These are phyloP conservation scores for Pteronotus mesoamericanus DNA, from an alignment of 2,797 vertebrate species.

Conservation along the genomic window DNA sequence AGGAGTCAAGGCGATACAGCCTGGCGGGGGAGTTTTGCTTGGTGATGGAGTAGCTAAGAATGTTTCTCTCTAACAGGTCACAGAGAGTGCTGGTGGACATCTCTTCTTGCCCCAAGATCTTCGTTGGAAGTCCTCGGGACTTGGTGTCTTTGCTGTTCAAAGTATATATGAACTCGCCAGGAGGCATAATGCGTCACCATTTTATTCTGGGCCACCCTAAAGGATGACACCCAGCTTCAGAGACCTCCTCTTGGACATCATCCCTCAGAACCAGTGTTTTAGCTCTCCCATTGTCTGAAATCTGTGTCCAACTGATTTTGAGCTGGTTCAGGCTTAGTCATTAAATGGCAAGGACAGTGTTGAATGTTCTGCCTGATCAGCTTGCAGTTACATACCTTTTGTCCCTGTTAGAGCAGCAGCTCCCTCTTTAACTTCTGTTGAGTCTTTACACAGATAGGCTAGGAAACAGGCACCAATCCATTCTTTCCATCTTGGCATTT, in stretches of 20 bases:
- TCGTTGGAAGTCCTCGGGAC: conserved; percentile 55
- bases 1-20: background rate
- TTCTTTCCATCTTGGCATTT: conserved; percentile 42
- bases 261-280: conserved; percentile 39
- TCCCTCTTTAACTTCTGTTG: background rate
- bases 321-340: conserved; percentile 38
- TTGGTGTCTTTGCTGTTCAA: conserved; percentile 56
- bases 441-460: conserved; percentile 34
- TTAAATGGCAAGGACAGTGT: background rate
- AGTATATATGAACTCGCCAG: conserved; percentile 57
- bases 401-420: background rate
- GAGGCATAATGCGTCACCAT: conserved; percentile 55
- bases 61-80: conserved; percentile 70
- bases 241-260: conserved; percentile 57
- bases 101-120: conserved; percentile 64
- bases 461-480: conserved; percentile 30
- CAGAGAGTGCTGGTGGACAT: conserved; percentile 57
- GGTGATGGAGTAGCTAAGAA: conserved; percentile 62
- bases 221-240: conserved; percentile 60
- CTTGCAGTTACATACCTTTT: background rate
- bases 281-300: background rate
- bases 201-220: conserved; percentile 66
- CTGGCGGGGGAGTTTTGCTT: conserved; percentile 37
- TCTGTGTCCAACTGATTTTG: background rate
- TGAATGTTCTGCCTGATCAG: background rate